Conservation (phyloP, 1,140 invertebrate species). For the Goniozus legneri region DNA sequence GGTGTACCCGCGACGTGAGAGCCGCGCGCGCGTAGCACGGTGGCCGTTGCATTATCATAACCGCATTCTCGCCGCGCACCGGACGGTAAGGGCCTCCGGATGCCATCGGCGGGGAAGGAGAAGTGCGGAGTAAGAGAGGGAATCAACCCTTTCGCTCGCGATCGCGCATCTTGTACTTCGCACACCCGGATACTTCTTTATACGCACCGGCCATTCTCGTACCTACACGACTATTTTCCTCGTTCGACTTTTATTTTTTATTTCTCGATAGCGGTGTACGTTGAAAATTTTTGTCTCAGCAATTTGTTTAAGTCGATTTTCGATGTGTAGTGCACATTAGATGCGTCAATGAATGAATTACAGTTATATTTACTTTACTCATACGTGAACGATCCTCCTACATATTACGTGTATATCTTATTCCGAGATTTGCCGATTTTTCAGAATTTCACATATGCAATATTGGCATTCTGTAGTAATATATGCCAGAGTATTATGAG, state of each 20-base stretch:
- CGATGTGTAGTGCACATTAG: too few relatives aligned
- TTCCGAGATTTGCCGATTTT: too few relatives aligned
- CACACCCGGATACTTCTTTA: conserved; percentile 23
- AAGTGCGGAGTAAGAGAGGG: not conserved
- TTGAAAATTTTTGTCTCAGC: too few relatives aligned
- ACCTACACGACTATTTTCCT: not conserved
- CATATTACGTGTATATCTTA: too few relatives aligned
- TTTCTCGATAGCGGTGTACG: too few relatives aligned
- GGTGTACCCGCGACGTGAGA: not conserved
- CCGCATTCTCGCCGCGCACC: conserved; percentile 45
- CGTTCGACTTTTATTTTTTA: not conserved
- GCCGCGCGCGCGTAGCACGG: conserved; percentile 42
- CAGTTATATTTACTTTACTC: too few relatives aligned
- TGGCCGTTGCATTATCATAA: conserved; percentile 54
- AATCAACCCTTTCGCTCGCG: not conserved
- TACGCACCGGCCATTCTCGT: conserved; percentile 13
- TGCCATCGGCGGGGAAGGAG: conserved; percentile 15
- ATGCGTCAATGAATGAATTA: too few relatives aligned
- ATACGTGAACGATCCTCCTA: too few relatives aligned
- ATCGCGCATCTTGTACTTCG: conserved; percentile 5
- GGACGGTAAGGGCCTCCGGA: conserved; percentile 32
- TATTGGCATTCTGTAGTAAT: too few relatives aligned
- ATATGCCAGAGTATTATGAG: too few relatives aligned
- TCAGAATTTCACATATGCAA: too few relatives aligned
- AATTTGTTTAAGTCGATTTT: too few relatives aligned